phyloP scores from a whole-genome alignment of 2,888 invertebrate genomes.

The Cecidostiba fungosa region DNA sequence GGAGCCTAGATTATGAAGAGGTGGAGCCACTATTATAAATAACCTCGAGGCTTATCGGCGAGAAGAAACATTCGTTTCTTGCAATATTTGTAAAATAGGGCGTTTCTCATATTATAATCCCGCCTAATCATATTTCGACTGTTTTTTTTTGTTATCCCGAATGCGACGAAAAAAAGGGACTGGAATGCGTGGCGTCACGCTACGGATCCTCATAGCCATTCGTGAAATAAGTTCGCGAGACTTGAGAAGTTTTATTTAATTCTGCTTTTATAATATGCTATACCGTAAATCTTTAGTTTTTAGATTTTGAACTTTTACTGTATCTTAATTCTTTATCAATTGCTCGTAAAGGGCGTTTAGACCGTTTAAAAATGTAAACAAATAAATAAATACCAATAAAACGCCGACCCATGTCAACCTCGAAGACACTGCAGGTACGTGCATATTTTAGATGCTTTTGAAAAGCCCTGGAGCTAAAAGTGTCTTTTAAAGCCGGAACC shows the following conservation, averaged over 20 bases:
- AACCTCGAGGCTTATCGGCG: not conserved
- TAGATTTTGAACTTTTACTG: too few relatives aligned
- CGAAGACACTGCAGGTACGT: not conserved
- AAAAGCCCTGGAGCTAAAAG: constrained; percentile 28
- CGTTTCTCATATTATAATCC: not conserved
- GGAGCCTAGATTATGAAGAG: not conserved
- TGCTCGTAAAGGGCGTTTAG: too few relatives aligned
- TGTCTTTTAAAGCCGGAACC: constrained; percentile 36
- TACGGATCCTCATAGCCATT: not conserved
- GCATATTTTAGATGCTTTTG: not conserved
- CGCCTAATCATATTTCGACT: not conserved
- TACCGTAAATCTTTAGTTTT: too few relatives aligned
- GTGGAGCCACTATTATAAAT: not conserved
- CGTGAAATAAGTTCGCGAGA: not conserved
- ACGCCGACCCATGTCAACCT: not conserved
- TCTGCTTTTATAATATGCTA: too few relatives aligned
- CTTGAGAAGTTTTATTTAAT: not conserved
- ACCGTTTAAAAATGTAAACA: too few relatives aligned
- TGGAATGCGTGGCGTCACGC: not conserved
- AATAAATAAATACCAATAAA: too few relatives aligned
- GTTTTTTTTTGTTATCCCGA: not conserved
- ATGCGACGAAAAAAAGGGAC: not conserved
- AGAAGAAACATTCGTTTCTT: not conserved
- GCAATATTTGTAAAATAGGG: not conserved
- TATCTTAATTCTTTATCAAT: too few relatives aligned